These are phyloP conservation scores for Machaerirhynchus nigripectus DNA, from an alignment of 2,113 vertebrate genomes.

Conservation along the genomic window DNA sequence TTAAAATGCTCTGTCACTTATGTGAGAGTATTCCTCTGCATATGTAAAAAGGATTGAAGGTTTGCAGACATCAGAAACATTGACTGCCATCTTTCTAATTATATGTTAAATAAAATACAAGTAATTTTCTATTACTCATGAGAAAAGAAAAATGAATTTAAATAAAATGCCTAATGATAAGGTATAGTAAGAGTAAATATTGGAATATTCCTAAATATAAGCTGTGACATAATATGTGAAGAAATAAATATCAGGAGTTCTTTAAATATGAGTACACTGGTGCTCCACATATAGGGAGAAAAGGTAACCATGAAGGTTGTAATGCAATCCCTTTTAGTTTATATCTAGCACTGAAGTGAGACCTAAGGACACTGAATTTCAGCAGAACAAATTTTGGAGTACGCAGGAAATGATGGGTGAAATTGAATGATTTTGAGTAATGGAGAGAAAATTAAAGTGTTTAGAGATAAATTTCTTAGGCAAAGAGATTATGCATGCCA, in stretches of 20 bases:
- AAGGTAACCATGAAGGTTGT: background rate
- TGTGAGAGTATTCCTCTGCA: background rate
- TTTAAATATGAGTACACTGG: background rate
- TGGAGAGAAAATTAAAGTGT: constrained; percentile 22
- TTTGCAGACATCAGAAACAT: background rate
- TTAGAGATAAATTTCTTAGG: constrained; percentile 40
- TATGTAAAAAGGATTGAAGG: background rate
- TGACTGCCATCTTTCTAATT: background rate
- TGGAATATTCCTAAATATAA: background rate
- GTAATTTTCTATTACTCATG: background rate
- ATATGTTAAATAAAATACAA: background rate
- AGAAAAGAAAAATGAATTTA: background rate
- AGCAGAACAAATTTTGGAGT: constrained; percentile 30
- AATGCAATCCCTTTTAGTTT: background rate
- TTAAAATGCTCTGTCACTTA: background rate
- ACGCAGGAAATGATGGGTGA: constrained; percentile 44
- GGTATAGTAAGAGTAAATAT: background rate
- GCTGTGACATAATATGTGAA: background rate
- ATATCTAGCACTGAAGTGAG: background rate
- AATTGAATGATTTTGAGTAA: constrained; percentile 54
- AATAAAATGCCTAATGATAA: background rate
- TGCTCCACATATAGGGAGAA: background rate
- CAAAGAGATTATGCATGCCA: background rate
- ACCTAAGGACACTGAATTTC: background rate
- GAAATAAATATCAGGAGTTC: background rate